Evolutionary conservation across 2,113 vertebrate genomes (phyloP), one percentile per base, ranked within the genome.

Genomic region (Saguinus midas): DNA sequence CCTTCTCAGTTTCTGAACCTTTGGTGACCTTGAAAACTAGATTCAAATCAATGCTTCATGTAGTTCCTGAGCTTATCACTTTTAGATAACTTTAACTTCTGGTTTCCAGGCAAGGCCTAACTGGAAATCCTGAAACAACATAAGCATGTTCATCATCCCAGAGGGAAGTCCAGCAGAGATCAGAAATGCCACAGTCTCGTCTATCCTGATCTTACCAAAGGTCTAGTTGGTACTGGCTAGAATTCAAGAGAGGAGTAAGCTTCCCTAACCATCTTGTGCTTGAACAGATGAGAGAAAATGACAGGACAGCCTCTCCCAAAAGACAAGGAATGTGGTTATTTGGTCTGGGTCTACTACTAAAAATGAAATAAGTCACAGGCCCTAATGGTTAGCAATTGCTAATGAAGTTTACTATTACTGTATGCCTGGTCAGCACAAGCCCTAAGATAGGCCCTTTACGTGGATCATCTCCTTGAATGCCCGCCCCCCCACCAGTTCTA

Each of bases 81-180:
- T 79, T 87, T 32, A 91, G 97, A 97, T 97, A 98, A 93, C 84
- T 97, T 95, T 85, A 96, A 90, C 92, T 97, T 91, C 90, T 97
- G 90, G 97, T 97, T 98, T 98, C 87, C 94, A 95, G 89, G 82
- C 86, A 23, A 35, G 80, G 76, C 68, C 84, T 94, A 37, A 32
- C 95, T 97, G 90, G 95, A 97, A 98, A 97, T 95, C 84, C 96
- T 97, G 96, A 96, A 96, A 96, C 64, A 96, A 97, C 90, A 95
- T 6, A 52, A 97, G 23, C 57, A 87, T 4, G 21, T 73, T 94
- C 92, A 95, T 94, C 92, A 95, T 96, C 84, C 72, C 58, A 82
- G 20, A 90, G 89, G 95, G 85, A 96, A 96, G 55, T 94, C 43
- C 75, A 81, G 0, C 50, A 40, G 61, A 48, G 37, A 93, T 79